Percentiles rank a stretch among this genome's conserved stretches.
Evolutionary conservation across 2,888 invertebrate genomes (phyloP).

Genomic region (Acanthopleura granulata): DNA sequence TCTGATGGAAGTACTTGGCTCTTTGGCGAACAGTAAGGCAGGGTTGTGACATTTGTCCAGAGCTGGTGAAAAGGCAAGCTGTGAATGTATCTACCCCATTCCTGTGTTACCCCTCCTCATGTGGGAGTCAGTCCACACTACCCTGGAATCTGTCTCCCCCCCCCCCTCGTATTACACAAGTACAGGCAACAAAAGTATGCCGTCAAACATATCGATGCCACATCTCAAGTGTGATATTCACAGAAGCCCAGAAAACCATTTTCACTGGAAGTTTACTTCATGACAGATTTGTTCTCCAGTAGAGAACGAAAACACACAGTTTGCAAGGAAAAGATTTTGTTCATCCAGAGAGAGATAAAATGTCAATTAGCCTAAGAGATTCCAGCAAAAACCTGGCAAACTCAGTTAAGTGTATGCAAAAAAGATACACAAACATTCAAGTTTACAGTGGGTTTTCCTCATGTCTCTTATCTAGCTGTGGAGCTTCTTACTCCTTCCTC

Average conservation of each 20-base stretch:
- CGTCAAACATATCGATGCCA: too few relatives aligned
- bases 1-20: background rate
- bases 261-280: background rate
- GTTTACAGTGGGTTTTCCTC: too few relatives aligned
- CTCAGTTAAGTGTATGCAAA: too few relatives aligned
- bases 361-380: background rate
- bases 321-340: background rate
- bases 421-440: too few relatives aligned
- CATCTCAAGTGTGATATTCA: too few relatives aligned
- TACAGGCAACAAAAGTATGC: too few relatives aligned
- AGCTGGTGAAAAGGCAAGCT: background rate
- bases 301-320: background rate
- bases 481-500: too few relatives aligned
- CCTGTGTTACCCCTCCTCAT: background rate
- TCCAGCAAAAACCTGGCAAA: too few relatives aligned
- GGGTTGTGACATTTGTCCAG: background rate
- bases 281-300: background rate
- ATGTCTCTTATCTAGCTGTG: too few relatives aligned
- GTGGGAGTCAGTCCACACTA: background rate
- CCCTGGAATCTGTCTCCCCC: background rate
- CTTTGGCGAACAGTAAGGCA: background rate
- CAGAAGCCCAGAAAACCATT: background rate
- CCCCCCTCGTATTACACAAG: too few relatives aligned
- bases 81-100: constrained; percentile 7
- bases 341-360: background rate